Evolutionary conservation across 2,888 invertebrate genomes (phyloP), one percentile per base, ranked within the genome.

Genomic region (Nowickia ferox): DNA sequence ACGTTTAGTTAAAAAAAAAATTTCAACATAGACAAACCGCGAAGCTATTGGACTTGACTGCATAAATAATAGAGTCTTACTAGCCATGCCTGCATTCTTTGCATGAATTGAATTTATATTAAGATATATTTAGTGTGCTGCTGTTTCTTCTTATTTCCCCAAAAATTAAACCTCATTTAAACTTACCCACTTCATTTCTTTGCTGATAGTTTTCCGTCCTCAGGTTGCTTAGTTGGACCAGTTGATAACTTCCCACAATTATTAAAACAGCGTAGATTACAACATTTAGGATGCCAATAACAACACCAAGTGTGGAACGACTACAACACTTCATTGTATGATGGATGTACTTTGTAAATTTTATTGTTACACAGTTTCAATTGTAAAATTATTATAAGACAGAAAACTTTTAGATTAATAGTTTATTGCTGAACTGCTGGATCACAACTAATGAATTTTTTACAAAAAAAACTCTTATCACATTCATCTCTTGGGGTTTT

Each of bases 251-350:
- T 17, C n/a, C 5, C 11, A 19, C 9, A n/a, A 53, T 22, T 15
- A n/a, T 22, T 6, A 46, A 11, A 22, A 3, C 53, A 46, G 57
- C 5, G 6, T 40, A 46, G 13, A 2, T 1, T 15, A 72, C 6
- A 2, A 72, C n/a, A 57, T 72, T 72, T 13, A 72, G 2, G 3
- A 22, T 4, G 1, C 71, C 72, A 65, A 79, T 48, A 19, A 46
- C 46, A 1, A 79, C 17, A 48, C 79, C 79, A 9, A 79, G 22
- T 9, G 55, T 79, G 6, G 65, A 72, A 65, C 79, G 79, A 40
- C 65, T 79, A 5, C 19, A 65, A 8, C 17, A 79, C n/a, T 65
- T 65, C 79, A 79, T 79, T 46, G 19, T n/a, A n/a, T n/a, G n/a
- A n/a, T n/a, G n/a, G n/a, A n/a, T n/a, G n/a, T n/a, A n/a, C n/a